Percentiles rank a stretch among this genome's conserved stretches.
These are phyloP conservation scores for Caenorhabditis uteleia DNA, from an alignment of 2,888 invertebrate genomes.

Conservation along the genomic window DNA sequence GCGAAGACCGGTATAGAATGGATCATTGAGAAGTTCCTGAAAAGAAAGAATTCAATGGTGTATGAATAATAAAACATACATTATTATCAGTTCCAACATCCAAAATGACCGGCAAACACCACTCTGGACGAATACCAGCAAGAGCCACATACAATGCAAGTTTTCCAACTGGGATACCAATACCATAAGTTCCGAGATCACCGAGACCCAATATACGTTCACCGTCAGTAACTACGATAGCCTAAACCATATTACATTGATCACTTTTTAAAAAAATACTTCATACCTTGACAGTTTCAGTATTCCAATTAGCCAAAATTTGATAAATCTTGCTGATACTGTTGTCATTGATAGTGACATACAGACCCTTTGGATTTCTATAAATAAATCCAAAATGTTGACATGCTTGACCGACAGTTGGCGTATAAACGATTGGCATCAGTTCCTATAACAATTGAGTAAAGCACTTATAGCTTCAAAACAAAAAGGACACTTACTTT, in stretches of 20 bases:
- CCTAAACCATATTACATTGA: constrained; percentile 74
- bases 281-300: constrained; percentile 72
- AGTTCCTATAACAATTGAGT: constrained; percentile 73
- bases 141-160: constrained; percentile 93
- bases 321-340: constrained; percentile 85
- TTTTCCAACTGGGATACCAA: constrained; percentile 99
- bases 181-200: constrained; percentile 83
- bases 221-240: constrained; percentile 90
- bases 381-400: constrained; percentile 89
- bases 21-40: constrained; percentile 82
- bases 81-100: constrained; percentile 76
- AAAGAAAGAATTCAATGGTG: constrained; percentile 70
- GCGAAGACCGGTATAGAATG: constrained; percentile 89
- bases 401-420: constrained; percentile 95
- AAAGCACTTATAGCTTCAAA: not conserved
- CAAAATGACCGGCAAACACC: constrained; percentile 90
- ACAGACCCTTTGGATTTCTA: constrained; percentile 89
- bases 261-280: not conserved
- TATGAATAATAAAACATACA: constrained; percentile 13
- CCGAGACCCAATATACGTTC: constrained; percentile 96
- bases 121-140: constrained; percentile 89
- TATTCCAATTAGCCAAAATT: constrained; percentile 89
- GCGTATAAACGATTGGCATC: constrained; percentile 99
- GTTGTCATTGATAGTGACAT: constrained; percentile 92
- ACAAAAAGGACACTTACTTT: constrained; percentile 70